These are phyloP conservation scores for Cliona cf. orientalis DNA, from an alignment of 37 sponge, comb jelly and placozoan genomes.

Conservation along the genomic window DNA sequence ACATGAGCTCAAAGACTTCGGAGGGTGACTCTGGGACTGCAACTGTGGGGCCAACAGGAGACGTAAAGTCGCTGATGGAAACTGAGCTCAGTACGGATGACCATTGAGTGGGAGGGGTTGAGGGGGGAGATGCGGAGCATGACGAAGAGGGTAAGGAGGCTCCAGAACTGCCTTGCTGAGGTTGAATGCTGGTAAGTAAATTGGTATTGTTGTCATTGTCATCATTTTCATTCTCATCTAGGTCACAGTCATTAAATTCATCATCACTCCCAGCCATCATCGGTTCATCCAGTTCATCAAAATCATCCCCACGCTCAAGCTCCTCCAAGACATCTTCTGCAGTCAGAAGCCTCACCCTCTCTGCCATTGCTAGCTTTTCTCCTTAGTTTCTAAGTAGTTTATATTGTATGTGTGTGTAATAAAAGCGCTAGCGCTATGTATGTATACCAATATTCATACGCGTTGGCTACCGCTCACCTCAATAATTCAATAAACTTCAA, in stretches of 20 bases:
- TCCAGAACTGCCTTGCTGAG: too few relatives aligned
- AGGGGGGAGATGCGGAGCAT: too few relatives aligned
- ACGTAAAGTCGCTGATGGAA: conserved; percentile 6
- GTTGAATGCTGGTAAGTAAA: too few relatives aligned
- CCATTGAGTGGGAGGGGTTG: too few relatives aligned
- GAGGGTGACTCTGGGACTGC: background rate
- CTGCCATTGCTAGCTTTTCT: background rate
- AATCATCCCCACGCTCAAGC: background rate
- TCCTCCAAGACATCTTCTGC: background rate
- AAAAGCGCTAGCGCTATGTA: too few relatives aligned
- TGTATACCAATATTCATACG: too few relatives aligned
- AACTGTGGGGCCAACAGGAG: conserved; percentile 8
- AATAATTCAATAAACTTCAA: too few relatives aligned
- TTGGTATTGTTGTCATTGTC: background rate
- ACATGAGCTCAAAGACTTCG: conserved; percentile 8
- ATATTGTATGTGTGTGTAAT: too few relatives aligned
- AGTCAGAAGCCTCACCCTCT: conserved; percentile 4
- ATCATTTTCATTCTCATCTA: background rate
- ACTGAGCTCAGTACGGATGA: too few relatives aligned
- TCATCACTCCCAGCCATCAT: background rate
- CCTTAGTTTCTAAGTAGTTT: too few relatives aligned
- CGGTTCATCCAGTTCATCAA: background rate
- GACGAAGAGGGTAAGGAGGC: too few relatives aligned
- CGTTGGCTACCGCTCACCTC: too few relatives aligned
- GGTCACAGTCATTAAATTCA: background rate